Conservation (phyloP, 2,797 vertebrate genomes). For the Botia almorhae region DNA sequence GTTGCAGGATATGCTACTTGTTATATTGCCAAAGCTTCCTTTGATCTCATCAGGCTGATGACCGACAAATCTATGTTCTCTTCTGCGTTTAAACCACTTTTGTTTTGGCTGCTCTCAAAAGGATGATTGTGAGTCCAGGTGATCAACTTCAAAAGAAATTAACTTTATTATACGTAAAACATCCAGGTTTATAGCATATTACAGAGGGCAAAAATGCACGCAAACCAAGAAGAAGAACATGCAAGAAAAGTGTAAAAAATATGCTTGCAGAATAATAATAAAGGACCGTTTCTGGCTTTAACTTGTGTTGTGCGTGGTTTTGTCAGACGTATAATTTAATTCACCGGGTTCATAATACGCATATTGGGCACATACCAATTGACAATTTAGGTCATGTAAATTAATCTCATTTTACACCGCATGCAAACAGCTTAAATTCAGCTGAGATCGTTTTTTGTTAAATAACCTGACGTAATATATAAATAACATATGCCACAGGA, state of each 20-base stretch:
- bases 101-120: slow-evolving; percentile 42
- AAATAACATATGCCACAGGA: neutral
- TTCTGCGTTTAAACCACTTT: slow-evolving; percentile 41
- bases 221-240: no score
- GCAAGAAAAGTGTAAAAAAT: neutral
- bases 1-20: slow-evolving; percentile 45
- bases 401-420: neutral
- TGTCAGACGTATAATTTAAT: slow-evolving; percentile 49
- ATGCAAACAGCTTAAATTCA: neutral
- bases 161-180: neutral
- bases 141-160: slow-evolving; percentile 48
- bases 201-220: neutral
- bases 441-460: neutral
- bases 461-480: neutral
- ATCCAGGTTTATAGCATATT: slow-evolving; percentile 3
- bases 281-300: neutral
- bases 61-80: slow-evolving; percentile 44
- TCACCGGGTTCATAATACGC: slow-evolving; percentile 35
- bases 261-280: neutral
- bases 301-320: slow-evolving; percentile 1
- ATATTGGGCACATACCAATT: slow-evolving; percentile 46
- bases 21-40: slow-evolving; percentile 27
- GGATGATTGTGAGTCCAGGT: slow-evolving; percentile 40
- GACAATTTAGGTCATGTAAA: neutral
- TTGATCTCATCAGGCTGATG: slow-evolving; percentile 36